Evolutionary conservation across 2,113 vertebrate species (phyloP).

Genomic region (Panthera uncia): DNA sequence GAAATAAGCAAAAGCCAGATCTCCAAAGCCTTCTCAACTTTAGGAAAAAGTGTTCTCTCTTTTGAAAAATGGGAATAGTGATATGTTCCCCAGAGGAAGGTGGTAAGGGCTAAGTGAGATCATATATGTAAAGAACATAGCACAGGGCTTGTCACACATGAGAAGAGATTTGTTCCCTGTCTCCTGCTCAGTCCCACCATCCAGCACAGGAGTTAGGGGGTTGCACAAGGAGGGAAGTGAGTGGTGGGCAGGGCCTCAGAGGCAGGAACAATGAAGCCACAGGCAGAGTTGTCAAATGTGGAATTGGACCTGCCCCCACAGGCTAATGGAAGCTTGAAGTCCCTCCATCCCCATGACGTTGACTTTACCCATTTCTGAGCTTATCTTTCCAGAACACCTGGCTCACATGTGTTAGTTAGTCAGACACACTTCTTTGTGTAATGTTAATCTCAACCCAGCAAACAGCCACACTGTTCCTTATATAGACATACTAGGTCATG

Average conservation of each 20-base stretch:
- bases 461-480: not conserved
- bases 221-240: not conserved
- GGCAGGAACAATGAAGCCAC: not conserved
- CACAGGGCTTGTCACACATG: not conserved
- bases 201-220: not conserved
- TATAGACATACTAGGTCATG: not conserved
- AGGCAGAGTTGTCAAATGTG: not conserved
- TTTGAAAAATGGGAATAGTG: not conserved
- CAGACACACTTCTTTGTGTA: not conserved
- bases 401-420: not conserved
- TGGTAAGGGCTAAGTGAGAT: not conserved
- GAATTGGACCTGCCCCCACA: not conserved
- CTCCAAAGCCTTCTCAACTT: not conserved
- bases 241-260: rapidly evolving
- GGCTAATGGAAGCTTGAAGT: not conserved
- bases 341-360: not conserved
- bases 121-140: not conserved
- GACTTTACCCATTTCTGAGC: not conserved
- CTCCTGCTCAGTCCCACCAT: not conserved
- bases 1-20: not conserved
- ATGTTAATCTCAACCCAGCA: constrained; percentile 23
- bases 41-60: not conserved
- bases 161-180: not conserved
- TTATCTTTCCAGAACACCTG: constrained; percentile 71
- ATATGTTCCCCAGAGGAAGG: not conserved